These are phyloP conservation scores for Orchestia grillus DNA, from an alignment of 1,140 invertebrate genomes.

Conservation along the genomic window DNA sequence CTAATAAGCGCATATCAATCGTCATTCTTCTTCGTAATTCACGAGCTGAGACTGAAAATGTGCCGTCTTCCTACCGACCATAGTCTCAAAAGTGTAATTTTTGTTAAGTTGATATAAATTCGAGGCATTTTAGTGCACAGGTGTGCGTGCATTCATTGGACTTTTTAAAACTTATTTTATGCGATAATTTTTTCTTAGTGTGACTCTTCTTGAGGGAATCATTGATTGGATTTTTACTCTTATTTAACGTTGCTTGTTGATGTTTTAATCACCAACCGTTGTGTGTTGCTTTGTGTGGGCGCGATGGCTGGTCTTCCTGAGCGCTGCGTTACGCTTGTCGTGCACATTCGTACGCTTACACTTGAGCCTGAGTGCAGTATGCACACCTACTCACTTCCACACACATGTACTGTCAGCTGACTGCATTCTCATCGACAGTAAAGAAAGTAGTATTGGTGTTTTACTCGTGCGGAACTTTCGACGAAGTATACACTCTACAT, in stretches of 20 bases:
- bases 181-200: not conserved
- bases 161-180: not conserved
- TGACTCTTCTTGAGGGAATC: not conserved
- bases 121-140: not conserved
- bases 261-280: not conserved
- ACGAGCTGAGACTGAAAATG: not conserved
- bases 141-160: not conserved
- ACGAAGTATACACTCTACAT: no score
- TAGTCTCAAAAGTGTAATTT: not conserved
- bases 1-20: not conserved
- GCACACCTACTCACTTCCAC: not conserved
- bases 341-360: not conserved
- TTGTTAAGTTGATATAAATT: conserved; percentile 17
- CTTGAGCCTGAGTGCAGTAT: not conserved
- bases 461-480: no score
- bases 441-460: no score
- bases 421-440: no score
- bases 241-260: not conserved
- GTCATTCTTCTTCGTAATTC: not conserved
- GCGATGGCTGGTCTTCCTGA: not conserved
- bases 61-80: conserved; percentile 15
- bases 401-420: no score
- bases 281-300: not conserved
- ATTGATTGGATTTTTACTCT: not conserved
- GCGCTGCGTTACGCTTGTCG: not conserved